Base-by-base conservation (phyloP, 1,140 invertebrate genomes). In the Agrilus planipennis region DNA sequence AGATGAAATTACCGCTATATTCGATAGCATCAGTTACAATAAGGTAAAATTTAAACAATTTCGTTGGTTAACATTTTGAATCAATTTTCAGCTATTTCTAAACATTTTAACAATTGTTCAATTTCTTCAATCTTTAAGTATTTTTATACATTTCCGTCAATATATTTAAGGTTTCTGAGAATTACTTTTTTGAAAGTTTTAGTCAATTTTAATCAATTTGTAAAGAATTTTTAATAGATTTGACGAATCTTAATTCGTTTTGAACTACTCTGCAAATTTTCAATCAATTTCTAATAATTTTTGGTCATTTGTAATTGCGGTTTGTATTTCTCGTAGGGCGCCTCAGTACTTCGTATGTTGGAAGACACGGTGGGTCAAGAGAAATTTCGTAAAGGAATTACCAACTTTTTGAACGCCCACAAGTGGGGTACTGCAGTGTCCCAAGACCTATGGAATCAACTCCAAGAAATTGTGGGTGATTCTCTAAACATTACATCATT, bases 11-110 rank as follows among this genome's bases (percentile, higher is more conserved):
- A 89, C 83, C 0, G 82, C 87, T 42, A 82, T 93, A 39, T 96
- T 96, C 61, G 91, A 96, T 64, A 63, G 69, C 0, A 95, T 96
- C 49, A 89, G 89, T 1, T 96, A 96, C 56, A 79, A 77, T 37
- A 96, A 97, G 72, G 87, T 88, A 67, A 9, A 25, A 25, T 25
- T 25, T 25, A 7, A 25, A 25, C n/a, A n/a, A n/a, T n/a, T n/a
- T n/a, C n/a, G n/a, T n/a, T n/a, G n/a, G n/a, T n/a, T n/a, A n/a
- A n/a, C n/a, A n/a, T n/a, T n/a, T n/a, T n/a, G n/a, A n/a, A n/a
- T n/a, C n/a, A n/a, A n/a, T n/a, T n/a, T n/a, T n/a, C n/a, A n/a
- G n/a, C n/a, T n/a, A n/a, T n/a, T n/a, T n/a, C n/a, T n/a, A n/a
- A n/a, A n/a, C n/a, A n/a, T n/a, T n/a, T n/a, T n/a, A n/a, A n/a